These are phyloP conservation scores for Mus pahari DNA, from an alignment of 2,113 vertebrate species.

Conservation along the genomic window DNA sequence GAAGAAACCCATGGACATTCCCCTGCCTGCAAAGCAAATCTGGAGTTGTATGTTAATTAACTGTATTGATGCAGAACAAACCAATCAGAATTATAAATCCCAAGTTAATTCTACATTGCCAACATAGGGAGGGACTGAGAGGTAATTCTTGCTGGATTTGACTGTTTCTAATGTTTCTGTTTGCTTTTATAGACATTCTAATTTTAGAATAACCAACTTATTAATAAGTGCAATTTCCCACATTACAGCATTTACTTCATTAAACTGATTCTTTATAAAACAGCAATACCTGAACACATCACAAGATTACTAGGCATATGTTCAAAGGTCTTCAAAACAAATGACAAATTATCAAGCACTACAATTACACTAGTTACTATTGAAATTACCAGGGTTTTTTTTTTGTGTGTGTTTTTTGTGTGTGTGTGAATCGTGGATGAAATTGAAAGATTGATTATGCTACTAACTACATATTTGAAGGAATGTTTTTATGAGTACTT, in stretches of 20 bases:
- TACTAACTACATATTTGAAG: slow-evolving; percentile 39
- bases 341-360: slow-evolving; percentile 37
- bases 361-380: not conserved
- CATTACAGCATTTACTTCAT: not conserved
- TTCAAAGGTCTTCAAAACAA: not conserved
- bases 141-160: not conserved
- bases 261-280: slow-evolving; percentile 6
- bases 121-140: not conserved
- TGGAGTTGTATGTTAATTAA: slow-evolving; percentile 77
- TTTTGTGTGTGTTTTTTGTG: too few relatives aligned
- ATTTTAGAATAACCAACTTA: slow-evolving; percentile 12
- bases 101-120: slow-evolving; percentile 23
- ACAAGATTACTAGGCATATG: not conserved
- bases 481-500: not conserved
- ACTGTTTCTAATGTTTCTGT: slow-evolving; percentile 36
- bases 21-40: slow-evolving; percentile 61
- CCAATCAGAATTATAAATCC: slow-evolving; percentile 69
- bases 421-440: slow-evolving; percentile 42
- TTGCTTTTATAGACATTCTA: slow-evolving; percentile 10
- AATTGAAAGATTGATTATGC: not conserved
- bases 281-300: slow-evolving; percentile 17
- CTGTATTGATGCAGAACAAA: slow-evolving; percentile 73
- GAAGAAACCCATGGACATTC: slow-evolving; percentile 73
- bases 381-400: not conserved
- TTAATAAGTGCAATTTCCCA: not conserved